Evolutionary conservation across 2,113 vertebrate genomes (phyloP).

Genomic region (Muscicapa adusta): DNA sequence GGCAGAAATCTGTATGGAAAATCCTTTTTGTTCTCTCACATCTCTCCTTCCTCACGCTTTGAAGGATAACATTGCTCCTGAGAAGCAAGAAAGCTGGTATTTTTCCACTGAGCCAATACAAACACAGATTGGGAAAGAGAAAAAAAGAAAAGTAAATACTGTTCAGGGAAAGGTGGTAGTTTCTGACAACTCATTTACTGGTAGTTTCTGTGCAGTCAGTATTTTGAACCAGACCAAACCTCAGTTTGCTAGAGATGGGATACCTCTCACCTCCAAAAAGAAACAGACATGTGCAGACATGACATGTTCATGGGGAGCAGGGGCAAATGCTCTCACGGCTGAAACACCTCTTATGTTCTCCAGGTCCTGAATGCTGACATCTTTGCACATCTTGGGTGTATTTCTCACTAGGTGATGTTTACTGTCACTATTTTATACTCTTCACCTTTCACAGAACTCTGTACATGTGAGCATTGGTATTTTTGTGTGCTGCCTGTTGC

Average conservation of each 20-base stretch:
- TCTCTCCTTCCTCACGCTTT: neutral
- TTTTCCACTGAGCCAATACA: conserved; percentile 18
- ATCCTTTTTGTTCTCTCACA: neutral
- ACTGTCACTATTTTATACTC: neutral
- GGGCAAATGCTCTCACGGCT: neutral
- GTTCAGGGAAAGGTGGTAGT: neutral
- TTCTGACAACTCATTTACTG: neutral
- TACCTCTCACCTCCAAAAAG: neutral
- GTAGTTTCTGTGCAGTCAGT: neutral
- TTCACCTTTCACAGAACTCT: neutral
- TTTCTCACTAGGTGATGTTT: neutral
- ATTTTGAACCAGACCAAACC: neutral
- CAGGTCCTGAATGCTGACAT: neutral
- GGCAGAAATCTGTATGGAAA: neutral
- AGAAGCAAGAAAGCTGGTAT: neutral
- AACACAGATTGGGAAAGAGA: neutral
- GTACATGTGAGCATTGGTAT: neutral
- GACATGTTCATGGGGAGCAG: neutral
- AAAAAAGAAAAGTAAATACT: neutral
- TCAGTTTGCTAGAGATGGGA: neutral
- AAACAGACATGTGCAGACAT: neutral
- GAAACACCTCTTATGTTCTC: neutral
- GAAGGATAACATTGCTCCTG: neutral
- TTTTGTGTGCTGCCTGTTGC: neutral
- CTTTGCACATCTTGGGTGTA: neutral